Conservation (phyloP, 2,888 invertebrate species). For the Campoplex nolae region DNA sequence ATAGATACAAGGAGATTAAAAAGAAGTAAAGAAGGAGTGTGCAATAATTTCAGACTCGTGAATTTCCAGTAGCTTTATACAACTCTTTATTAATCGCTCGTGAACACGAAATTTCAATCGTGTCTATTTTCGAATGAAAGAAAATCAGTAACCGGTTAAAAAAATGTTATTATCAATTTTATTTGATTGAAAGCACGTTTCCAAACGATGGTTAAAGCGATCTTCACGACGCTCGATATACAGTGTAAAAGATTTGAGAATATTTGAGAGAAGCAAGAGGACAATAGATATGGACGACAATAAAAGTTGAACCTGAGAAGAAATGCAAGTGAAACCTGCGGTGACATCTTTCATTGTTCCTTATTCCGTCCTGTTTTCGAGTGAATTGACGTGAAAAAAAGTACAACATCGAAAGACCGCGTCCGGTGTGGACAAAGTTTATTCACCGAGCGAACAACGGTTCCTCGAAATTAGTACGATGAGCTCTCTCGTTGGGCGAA, state of each 20-base stretch:
- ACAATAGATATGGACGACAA: constrained; percentile 54
- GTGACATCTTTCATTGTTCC: constrained; percentile 61
- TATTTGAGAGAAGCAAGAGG: constrained; percentile 16
- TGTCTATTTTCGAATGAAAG: not conserved
- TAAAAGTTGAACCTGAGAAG: constrained; percentile 54
- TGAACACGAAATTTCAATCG: not conserved
- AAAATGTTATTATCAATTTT: not conserved
- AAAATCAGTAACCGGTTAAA: not conserved
- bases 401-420: constrained; percentile 21
- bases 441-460: constrained; percentile 54
- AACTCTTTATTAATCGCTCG: too few species aligned
- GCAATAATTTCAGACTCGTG: not conserved
- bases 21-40: not conserved
- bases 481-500: not conserved
- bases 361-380: constrained; percentile 50
- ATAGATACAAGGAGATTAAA: not conserved
- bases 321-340: constrained; percentile 47
- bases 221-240: not conserved
- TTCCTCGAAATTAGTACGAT: constrained; percentile 19
- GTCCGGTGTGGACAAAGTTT: constrained; percentile 19
- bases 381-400: constrained; percentile 67
- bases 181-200: not conserved
- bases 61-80: not conserved
- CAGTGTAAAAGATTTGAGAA: not conserved
- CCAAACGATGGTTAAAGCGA: not conserved